Evolutionary conservation across 2,888 invertebrate genomes (phyloP), one percentile per base, ranked within the genome.

Genomic region (Polietes domitor): DNA sequence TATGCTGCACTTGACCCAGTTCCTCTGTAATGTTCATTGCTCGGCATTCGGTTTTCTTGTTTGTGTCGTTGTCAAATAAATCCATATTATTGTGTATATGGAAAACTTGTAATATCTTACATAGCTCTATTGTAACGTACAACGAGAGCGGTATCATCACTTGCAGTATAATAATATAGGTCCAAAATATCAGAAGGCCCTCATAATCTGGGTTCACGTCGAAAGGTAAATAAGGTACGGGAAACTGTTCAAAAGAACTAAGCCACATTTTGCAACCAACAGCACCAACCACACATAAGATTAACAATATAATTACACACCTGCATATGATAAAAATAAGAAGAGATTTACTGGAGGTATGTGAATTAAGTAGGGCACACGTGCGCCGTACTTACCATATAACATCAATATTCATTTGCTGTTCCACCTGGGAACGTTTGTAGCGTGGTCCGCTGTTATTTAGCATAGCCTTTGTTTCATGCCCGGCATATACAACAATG

Each of bases 1-100:
- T 94, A 90, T 99, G 98, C 89, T 97, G 96, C 70, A 97, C 94
- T 93, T 99, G 99, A 0, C 99, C 99, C 87, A 99, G 94, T 92
- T 99, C 99, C 92, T 99, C 99, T 0, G 98, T 98, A 86, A 99
- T 98, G 92, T 99, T 99, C 90, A 98, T 94, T 55, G 98, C 98
- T 53, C 98, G 95, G 91, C 98, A 99, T 92, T 98, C 96, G 77
- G 96, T 95, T 87, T 95, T 93, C 88, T 96, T 97, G 91, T 98
- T 96, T 43, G 96, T 96, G 80, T 95, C 94, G 21, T 95, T 94
- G 92, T 99, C 97, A 92, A 96, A 98, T 90, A 99, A 94, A 87
- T 97, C 96, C 15, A 95, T 93, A 92, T 99, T 98, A 88, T 97
- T 95, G 89, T 97, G 96, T 88, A 99, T 98, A 92, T 98, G 98